phyloP scores from a whole-genome alignment of 2,113 vertebrate species.

The Illadopsis cleaveri region DNA sequence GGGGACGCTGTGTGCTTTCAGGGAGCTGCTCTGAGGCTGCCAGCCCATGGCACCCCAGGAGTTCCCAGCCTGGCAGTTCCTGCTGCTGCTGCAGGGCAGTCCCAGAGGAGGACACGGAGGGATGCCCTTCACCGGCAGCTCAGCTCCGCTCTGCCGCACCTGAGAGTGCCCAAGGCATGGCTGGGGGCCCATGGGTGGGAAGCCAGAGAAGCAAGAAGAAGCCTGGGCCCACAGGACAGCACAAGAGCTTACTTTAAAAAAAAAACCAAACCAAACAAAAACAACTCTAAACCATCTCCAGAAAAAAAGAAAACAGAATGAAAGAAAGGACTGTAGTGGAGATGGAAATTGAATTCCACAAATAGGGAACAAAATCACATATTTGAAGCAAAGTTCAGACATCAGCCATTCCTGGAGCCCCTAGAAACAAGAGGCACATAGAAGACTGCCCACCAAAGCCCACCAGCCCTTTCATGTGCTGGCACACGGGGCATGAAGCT shows the following conservation, averaged over 20 bases:
- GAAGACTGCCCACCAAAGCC: background rate
- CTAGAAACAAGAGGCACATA: background rate
- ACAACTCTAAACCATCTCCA: background rate
- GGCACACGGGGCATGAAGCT: background rate
- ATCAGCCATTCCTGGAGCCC: background rate
- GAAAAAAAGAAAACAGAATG: background rate
- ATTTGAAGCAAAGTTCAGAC: background rate
- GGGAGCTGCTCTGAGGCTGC: background rate
- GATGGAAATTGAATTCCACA: background rate
- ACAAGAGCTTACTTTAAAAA: background rate
- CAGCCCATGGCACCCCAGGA: background rate
- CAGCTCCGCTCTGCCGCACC: rapidly evolving
- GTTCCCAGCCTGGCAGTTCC: background rate
- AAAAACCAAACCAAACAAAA: background rate
- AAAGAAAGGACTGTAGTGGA: background rate
- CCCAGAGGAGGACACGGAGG: rapidly evolving
- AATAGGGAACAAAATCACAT: background rate
- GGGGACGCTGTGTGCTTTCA: background rate
- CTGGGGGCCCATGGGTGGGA: background rate
- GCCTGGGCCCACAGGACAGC: background rate
- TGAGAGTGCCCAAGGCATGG: background rate
- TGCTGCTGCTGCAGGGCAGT: background rate
- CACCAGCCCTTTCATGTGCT: background rate
- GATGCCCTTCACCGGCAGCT: background rate
- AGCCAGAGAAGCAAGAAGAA: background rate